A percentile compares a stretch with the other conserved stretches of the same genome.
Conservation (phyloP, 2,797 vertebrate genomes). For the Spinibarbus caldwelli region DNA sequence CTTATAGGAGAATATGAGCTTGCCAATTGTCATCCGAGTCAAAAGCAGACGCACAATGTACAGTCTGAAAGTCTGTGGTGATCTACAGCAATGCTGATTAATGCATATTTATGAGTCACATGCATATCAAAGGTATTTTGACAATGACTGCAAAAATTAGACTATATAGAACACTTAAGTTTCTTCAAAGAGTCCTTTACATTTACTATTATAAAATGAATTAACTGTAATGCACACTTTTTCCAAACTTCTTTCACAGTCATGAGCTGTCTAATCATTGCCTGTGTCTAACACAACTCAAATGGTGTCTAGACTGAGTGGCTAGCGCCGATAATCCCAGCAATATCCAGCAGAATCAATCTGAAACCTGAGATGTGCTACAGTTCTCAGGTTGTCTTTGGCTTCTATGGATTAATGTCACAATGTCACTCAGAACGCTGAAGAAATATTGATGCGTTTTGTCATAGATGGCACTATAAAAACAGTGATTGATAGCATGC, state of each 20-base stretch:
- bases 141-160: too few species aligned
- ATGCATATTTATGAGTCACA: background rate
- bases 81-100: background rate
- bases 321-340: slow-evolving; percentile 93
- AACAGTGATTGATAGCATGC: background rate
- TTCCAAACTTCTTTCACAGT: slow-evolving; percentile 15
- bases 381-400: slow-evolving; percentile 75
- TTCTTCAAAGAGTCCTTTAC: background rate
- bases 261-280: slow-evolving; percentile 81
- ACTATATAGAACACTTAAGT: background rate
- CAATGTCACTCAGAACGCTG: slow-evolving; percentile 64
- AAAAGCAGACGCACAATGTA: slow-evolving; percentile 20
- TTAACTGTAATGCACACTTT: background rate
- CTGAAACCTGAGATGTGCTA: slow-evolving; percentile 88
- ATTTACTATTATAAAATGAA: background rate
- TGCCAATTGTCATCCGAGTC: slow-evolving; percentile 67
- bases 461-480: background rate
- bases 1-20: slow-evolving; percentile 73
- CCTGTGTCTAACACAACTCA: slow-evolving; percentile 89
- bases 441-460: background rate
- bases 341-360: slow-evolving; percentile 93
- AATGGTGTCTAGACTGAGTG: slow-evolving; percentile 96
- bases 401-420: slow-evolving; percentile 83
- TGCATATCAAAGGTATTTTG: background rate
- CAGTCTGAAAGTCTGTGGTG: background rate